These are phyloP conservation scores for Leistus spinibarbis DNA, from an alignment of 2,888 invertebrate genomes.

Conservation along the genomic window DNA sequence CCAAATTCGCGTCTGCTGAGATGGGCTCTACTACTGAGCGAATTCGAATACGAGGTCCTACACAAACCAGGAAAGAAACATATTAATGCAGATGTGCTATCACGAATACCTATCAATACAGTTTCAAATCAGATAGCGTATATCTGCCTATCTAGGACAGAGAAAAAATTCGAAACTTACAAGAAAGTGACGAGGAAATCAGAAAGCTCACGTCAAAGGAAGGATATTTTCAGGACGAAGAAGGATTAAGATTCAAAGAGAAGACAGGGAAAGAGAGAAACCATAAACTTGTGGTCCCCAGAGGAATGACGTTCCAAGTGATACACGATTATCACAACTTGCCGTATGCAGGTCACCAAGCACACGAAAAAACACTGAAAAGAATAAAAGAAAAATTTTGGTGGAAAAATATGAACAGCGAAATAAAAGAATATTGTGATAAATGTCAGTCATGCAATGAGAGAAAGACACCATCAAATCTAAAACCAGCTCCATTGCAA, in stretches of 20 bases:
- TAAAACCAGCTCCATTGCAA: slow-evolving; percentile 44
- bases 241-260: no score
- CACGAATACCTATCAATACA: not conserved
- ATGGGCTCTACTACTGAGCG: slow-evolving; percentile 46
- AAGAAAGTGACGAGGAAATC: not conserved
- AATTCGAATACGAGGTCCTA: slow-evolving; percentile 46
- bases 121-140: not conserved
- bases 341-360: not conserved
- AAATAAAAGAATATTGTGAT: slow-evolving; percentile 43
- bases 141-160: not conserved
- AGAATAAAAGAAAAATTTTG: slow-evolving; percentile 35
- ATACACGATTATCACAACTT: not conserved
- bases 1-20: slow-evolving; percentile 43
- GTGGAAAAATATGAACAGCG: slow-evolving; percentile 43
- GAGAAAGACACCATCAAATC: slow-evolving; percentile 42
- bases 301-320: not conserved
- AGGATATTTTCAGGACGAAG: not conserved
- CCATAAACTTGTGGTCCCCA: not conserved
- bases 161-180: not conserved
- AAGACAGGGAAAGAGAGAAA: no score
- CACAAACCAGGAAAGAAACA: slow-evolving; percentile 44
- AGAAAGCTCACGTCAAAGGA: not conserved
- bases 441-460: slow-evolving; percentile 45
- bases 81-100: slow-evolving; percentile 41
- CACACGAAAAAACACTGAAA: not conserved